Conservation (phyloP, 2,797 vertebrate genomes). For the Nyctalus aviator region DNA sequence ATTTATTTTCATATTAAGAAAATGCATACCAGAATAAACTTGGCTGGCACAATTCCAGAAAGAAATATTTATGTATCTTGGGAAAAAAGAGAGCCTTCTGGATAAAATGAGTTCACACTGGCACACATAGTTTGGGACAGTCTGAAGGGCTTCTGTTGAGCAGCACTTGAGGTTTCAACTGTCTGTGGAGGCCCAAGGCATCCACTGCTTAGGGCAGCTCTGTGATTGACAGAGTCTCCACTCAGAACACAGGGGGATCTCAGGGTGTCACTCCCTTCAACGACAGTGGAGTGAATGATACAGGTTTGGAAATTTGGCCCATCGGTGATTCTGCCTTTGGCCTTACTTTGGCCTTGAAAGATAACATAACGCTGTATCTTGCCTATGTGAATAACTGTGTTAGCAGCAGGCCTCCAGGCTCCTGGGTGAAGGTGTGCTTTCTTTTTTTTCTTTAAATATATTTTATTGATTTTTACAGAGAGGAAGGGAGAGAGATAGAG, state of each 20-base stretch:
- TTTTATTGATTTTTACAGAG: no score
- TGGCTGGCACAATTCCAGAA: not conserved
- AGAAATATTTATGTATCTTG: not conserved
- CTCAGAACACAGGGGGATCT: not conserved
- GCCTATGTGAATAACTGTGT: not conserved
- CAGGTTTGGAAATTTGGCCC: conserved; percentile 30
- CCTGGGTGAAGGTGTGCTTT: not conserved
- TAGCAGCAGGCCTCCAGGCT: not conserved
- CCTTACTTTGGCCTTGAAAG: not conserved
- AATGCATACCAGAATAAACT: not conserved
- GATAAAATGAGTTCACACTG: not conserved
- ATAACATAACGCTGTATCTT: not conserved
- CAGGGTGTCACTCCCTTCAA: not conserved
- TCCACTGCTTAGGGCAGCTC: not conserved
- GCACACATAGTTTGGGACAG: not conserved
- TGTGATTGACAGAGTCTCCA: no score
- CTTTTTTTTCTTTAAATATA: no score
- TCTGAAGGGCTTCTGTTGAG: not conserved
- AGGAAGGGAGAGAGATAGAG: no score
- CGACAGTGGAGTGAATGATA: not conserved
- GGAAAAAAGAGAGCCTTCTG: not conserved
- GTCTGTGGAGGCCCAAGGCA: not conserved
- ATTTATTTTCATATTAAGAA: not conserved
- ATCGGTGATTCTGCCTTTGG: not conserved
- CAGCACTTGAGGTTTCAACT: not conserved